Percentiles rank a stretch among this genome's conserved stretches.
Evolutionary conservation across 2,888 invertebrate species (phyloP).

Genomic region (Andrena bucephala): DNA sequence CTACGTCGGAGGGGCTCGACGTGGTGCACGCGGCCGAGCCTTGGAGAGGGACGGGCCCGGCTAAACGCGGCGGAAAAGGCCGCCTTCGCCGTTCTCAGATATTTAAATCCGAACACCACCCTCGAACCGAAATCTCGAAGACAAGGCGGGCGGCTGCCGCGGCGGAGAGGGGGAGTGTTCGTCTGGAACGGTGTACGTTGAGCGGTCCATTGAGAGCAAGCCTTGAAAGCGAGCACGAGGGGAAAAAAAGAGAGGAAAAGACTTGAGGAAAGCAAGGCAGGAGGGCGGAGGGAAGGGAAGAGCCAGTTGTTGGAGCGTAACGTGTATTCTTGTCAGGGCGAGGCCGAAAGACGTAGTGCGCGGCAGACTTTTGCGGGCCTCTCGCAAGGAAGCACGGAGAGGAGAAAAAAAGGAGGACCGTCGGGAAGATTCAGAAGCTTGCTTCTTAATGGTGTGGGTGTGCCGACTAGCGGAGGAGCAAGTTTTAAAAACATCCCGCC

Average conservation of each 20-base stretch:
- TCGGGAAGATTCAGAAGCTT: constrained; percentile 46
- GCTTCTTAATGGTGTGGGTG: constrained; percentile 73
- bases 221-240: constrained; percentile 16
- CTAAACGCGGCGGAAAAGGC: constrained; percentile 59
- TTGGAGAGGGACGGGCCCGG: constrained; percentile 48
- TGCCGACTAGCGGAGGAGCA: constrained; percentile 66
- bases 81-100: constrained; percentile 67
- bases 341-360: constrained; percentile 69
- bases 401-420: constrained; percentile 17
- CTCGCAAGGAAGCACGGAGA: constrained; percentile 31
- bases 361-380: constrained; percentile 58
- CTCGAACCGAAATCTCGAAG: constrained; percentile 65
- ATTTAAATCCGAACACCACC: constrained; percentile 75
- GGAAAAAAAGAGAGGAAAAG: constrained; percentile 16
- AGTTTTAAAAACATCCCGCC: constrained; percentile 76
- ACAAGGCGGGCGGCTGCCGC: constrained; percentile 18
- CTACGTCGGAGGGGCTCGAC: constrained; percentile 39
- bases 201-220: constrained; percentile 41
- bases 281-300: constrained; percentile 24
- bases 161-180: constrained; percentile 22
- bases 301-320: constrained; percentile 78
- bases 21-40: constrained; percentile 36
- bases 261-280: constrained; percentile 21
- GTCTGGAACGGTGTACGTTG: constrained; percentile 51
- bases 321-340: constrained; percentile 77